A percentile compares a stretch with the other conserved stretches of the same genome.
Conservation (phyloP, 2,888 invertebrate genomes). For the Ophion ventricosus region DNA sequence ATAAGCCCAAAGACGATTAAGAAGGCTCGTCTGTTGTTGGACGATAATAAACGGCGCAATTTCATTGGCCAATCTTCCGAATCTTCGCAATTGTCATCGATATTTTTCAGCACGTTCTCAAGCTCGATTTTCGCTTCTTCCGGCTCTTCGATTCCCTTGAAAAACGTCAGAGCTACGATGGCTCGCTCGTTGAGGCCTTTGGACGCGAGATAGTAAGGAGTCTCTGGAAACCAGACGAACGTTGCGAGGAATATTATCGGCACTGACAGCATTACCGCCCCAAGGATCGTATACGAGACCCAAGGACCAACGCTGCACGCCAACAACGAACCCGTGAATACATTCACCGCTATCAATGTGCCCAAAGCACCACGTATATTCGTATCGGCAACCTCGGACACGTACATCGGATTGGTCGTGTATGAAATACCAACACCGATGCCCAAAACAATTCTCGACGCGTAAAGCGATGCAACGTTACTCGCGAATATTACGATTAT, state of each 20-base stretch:
- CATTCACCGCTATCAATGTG: conserved; percentile 80
- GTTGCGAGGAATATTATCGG: conserved; percentile 76
- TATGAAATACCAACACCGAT: conserved; percentile 81
- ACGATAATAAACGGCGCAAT: conserved; percentile 69
- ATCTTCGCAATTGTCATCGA: conserved; percentile 67
- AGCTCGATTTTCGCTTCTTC: conserved; percentile 70
- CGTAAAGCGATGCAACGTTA: conserved; percentile 74
- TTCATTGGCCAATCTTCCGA: conserved; percentile 69
- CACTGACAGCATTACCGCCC: conserved; percentile 71
- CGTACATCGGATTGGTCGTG: conserved; percentile 81
- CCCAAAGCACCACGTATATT: conserved; percentile 80
- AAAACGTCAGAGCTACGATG: conserved; percentile 74
- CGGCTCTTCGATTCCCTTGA: conserved; percentile 72
- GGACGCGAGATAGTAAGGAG: conserved; percentile 77
- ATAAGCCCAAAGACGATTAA: conserved; percentile 77
- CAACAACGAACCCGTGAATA: conserved; percentile 80
- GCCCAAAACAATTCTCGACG: conserved; percentile 77
- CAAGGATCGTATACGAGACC: conserved; percentile 73
- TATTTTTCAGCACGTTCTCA: conserved; percentile 70
- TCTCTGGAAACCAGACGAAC: conserved; percentile 81
- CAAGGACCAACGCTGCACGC: conserved; percentile 79
- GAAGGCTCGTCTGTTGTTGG: conserved; percentile 76
- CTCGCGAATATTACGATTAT: conserved; percentile 76
- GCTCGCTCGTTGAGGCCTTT: conserved; percentile 76
- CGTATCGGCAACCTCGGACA: conserved; percentile 80